Evolutionary conservation across 2,888 invertebrate genomes (phyloP).

Genomic region (Laspeyria flexula): DNA sequence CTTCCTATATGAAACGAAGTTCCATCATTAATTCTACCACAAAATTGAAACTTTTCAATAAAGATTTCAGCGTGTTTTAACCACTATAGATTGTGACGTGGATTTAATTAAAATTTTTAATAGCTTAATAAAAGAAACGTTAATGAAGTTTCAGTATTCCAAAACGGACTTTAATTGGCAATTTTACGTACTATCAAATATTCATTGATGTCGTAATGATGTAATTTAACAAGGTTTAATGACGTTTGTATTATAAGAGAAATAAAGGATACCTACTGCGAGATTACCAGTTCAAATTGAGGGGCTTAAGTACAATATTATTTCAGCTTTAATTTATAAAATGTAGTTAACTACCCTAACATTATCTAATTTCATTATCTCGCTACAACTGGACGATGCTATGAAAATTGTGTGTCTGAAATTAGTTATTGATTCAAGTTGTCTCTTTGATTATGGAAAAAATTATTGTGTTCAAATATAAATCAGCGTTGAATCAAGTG

Average conservation of each 20-base stretch:
- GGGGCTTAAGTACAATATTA: too few species aligned
- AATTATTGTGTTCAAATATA: too few species aligned
- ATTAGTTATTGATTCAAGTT: too few species aligned
- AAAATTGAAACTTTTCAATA: conserved; percentile 31
- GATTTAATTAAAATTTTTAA: conserved; percentile 44
- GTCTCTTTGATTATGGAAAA: too few species aligned
- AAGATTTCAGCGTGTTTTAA: conserved; percentile 31
- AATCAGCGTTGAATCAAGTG: too few species aligned
- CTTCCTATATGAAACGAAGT: not conserved
- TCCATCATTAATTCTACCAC: not conserved
- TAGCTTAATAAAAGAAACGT: conserved; percentile 32
- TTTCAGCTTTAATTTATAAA: too few species aligned
- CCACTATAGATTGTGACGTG: conserved; percentile 21
- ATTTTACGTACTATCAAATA: conserved; percentile 14
- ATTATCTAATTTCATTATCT: too few species aligned
- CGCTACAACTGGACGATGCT: too few species aligned
- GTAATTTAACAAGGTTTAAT: not conserved
- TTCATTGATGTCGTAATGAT: conserved; percentile 16
- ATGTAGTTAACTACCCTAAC: too few species aligned
- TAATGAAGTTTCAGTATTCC: conserved; percentile 25
- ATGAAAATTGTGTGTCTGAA: too few species aligned
- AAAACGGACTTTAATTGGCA: conserved; percentile 5
- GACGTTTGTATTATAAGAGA: not conserved
- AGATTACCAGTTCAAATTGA: too few species aligned
- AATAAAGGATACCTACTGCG: too few species aligned